Evolutionary conservation across 1,140 invertebrate genomes (phyloP).

Genomic region (Ctenoplectra terminalis): DNA sequence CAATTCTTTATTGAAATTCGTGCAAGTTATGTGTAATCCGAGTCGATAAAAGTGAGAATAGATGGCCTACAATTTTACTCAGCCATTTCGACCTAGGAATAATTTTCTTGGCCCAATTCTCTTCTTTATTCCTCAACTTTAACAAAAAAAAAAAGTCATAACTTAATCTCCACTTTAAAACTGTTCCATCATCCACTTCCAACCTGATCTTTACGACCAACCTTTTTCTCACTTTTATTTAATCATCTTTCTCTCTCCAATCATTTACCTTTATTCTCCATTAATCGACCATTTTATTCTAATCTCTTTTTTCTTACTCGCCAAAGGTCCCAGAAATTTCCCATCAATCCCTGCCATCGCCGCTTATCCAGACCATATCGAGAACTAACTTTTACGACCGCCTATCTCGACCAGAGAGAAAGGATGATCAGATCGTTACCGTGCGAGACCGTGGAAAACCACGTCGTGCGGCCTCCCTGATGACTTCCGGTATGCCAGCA

Average conservation of each 20-base stretch:
- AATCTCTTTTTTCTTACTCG: neutral
- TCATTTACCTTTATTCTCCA: no score
- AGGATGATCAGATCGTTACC: conserved; percentile 50
- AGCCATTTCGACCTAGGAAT: neutral
- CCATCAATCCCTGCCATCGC: neutral
- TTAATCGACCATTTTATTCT: neutral
- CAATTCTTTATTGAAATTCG: conserved; percentile 33
- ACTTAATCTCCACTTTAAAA: neutral
- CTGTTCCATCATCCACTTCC: no score
- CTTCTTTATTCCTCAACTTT: neutral
- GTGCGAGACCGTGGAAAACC: conserved; percentile 25
- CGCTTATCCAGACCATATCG: neutral
- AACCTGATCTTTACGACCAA: no score
- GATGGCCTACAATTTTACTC: conserved; percentile 67
- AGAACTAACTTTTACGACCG: conserved; percentile 1
- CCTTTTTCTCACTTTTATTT: neutral
- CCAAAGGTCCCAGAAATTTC: neutral
- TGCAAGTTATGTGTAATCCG: conserved; percentile 48
- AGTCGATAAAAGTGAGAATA: conserved; percentile 68
- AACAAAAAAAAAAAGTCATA: neutral
- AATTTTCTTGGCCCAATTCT: neutral
- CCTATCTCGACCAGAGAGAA: neutral
- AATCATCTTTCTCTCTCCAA: neutral
- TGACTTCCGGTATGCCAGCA: conserved; percentile 75
- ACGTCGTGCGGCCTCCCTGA: conserved; percentile 66